A percentile compares a stretch with the other conserved stretches of the same genome.
Conservation (phyloP, 2,888 invertebrate species). For the Druceiella hillmani region DNA sequence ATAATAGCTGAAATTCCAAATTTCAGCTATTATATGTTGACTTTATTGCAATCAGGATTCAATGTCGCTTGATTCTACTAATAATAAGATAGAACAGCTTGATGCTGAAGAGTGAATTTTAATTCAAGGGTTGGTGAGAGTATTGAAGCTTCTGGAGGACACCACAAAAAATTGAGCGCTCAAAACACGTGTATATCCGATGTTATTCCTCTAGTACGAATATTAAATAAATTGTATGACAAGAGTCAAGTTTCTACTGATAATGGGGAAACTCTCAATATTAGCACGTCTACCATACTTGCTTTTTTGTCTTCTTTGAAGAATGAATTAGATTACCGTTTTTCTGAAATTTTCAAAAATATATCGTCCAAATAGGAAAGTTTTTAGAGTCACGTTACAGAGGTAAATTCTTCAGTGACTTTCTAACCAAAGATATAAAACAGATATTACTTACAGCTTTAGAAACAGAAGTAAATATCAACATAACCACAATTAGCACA, state of each 20-base stretch:
- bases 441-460: no score
- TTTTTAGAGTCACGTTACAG: no score
- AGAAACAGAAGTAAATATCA: no score
- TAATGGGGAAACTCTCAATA: conserved; percentile 3
- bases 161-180: conserved; percentile 12
- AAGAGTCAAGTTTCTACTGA: no score
- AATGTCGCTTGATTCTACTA: conserved; percentile 11
- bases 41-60: no score
- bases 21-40: no score
- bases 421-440: no score
- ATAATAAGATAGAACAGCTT: conserved; percentile 13
- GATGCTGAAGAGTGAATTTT: conserved; percentile 12
- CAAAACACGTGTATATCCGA: conserved; percentile 13
- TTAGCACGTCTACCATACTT: neutral
- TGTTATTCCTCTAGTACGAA: conserved; percentile 5
- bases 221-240: conserved; percentile 3
- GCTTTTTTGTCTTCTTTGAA: conserved; percentile 4
- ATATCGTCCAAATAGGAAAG: no score
- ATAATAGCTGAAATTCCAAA: no score
- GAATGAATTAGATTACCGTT: conserved; percentile 3
- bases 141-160: conserved; percentile 12
- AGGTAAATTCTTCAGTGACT: no score
- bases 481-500: no score
- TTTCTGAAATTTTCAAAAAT: conserved; percentile 4
- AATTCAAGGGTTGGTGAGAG: conserved; percentile 13